Evolutionary conservation across 1,140 invertebrate species (phyloP).

Genomic region (Calliphora vicina): DNA sequence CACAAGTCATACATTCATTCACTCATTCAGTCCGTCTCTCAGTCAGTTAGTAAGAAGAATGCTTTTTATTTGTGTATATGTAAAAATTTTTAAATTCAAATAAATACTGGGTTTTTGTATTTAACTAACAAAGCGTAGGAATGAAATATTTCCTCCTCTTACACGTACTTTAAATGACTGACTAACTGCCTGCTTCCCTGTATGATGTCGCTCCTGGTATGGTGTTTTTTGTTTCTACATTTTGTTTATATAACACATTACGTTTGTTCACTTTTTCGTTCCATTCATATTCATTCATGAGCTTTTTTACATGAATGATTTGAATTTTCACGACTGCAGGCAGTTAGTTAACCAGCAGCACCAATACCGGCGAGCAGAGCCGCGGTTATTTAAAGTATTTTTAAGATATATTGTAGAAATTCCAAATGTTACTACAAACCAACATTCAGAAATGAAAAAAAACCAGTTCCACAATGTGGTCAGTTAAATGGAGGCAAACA

Average conservation of each 20-base stretch:
- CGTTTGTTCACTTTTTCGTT: background rate
- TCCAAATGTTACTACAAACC: background rate
- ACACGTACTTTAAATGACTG: background rate
- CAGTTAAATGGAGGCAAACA: background rate
- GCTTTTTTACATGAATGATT: background rate
- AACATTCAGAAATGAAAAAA: background rate
- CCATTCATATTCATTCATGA: slow-evolving; percentile 12
- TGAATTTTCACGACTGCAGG: background rate
- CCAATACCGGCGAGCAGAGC: background rate
- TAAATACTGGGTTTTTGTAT: slow-evolving; percentile 5
- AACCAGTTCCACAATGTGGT: background rate
- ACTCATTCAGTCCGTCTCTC: background rate
- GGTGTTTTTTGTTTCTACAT: background rate
- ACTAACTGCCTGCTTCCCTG: background rate
- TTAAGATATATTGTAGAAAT: background rate
- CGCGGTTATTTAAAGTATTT: background rate
- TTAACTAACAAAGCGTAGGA: slow-evolving; percentile 13
- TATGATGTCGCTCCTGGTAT: background rate
- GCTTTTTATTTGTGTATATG: background rate
- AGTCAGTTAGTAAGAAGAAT: background rate
- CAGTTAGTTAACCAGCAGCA: background rate
- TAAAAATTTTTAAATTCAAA: background rate
- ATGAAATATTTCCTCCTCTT: background rate
- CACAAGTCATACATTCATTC: background rate
- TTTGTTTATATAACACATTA: slow-evolving; percentile 2